Base-by-base conservation (phyloP, 1,140 invertebrate genomes). In the Chymomyza costata region DNA sequence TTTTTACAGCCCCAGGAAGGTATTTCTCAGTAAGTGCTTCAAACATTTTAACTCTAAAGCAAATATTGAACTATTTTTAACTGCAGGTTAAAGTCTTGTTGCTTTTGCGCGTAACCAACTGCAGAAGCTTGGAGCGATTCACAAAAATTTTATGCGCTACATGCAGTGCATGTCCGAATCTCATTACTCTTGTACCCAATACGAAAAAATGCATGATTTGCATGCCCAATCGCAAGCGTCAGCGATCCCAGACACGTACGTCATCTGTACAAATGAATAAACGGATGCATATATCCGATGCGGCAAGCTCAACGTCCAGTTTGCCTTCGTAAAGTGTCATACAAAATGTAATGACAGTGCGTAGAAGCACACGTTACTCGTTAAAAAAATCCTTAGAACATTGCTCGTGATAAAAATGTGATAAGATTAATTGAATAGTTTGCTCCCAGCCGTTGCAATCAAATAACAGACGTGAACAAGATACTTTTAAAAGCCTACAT, bases 161-260 rank as follows among this genome's bases (percentile, higher is more conserved):
- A 59, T 70, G 66, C 32, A 44, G 46, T 21, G 47, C 66, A 59
- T 70, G 66, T 54, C 50, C 54, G 10, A 58, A 70, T 53, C 38
- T 70, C 14, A 70, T 70, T 16, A 61, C 66, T 14, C 44, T 70
- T 21, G 41, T 45, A 30, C 58, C 63, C 6, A 55, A 50, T 2
- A 65, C 66, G 13, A 63, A 70, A 28, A 50, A 65, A 43, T 70
- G 66, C 52, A 55, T 57, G 14, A 62, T 59, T 41, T 70, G 66
- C 51, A 15, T 41, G 16, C 19, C 47, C 7, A 45, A 30, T 3
- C 44, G 48, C 18, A 66, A 66, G 47, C 11, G 41, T 7, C 37
- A 19, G 7, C 19, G 44, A 6, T 10, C 44, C 17, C 49, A 53
- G 34, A 48, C 16, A 19, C 14, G n/a, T 5, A 54, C 30, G 30